Conservation (phyloP, 1,140 invertebrate genomes). For the Cyclina sinensis region DNA sequence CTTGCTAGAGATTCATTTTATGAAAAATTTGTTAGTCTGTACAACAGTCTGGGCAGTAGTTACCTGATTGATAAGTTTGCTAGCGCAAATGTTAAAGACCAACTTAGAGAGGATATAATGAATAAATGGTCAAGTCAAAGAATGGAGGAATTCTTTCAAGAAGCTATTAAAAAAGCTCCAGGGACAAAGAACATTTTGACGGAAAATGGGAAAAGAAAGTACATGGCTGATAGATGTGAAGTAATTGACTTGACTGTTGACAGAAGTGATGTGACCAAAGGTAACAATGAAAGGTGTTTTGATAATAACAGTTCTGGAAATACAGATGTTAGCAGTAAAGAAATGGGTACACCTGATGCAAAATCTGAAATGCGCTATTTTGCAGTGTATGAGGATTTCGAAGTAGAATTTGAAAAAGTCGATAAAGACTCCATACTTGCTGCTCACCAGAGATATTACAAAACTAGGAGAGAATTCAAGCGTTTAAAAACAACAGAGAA, state of each 20-base stretch:
- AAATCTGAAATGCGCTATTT: not conserved
- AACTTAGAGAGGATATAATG: too few species aligned
- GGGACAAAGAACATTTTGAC: too few species aligned
- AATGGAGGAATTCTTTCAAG: too few species aligned
- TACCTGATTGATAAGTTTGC: too few species aligned
- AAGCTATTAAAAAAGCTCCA: too few species aligned
- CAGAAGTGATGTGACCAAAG: not conserved
- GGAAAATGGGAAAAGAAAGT: not conserved
- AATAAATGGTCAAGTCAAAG: too few species aligned
- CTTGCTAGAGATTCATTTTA: too few species aligned
- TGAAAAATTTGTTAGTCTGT: too few species aligned
- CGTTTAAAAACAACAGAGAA: not conserved
- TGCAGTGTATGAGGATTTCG: conserved; percentile 4
- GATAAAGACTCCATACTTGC: conserved; percentile 35
- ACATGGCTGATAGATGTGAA: not conserved
- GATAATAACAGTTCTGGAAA: not conserved
- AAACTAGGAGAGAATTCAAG: not conserved
- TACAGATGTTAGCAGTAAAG: not conserved
- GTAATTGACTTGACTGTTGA: not conserved
- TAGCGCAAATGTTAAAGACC: too few species aligned
- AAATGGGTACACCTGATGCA: not conserved
- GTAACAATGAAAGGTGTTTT: too few species aligned
- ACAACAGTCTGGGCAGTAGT: too few species aligned
- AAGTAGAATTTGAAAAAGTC: not conserved
- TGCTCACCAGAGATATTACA: not conserved